Evolutionary conservation across 2,888 invertebrate species (phyloP).

Genomic region (Amiota mariae): DNA sequence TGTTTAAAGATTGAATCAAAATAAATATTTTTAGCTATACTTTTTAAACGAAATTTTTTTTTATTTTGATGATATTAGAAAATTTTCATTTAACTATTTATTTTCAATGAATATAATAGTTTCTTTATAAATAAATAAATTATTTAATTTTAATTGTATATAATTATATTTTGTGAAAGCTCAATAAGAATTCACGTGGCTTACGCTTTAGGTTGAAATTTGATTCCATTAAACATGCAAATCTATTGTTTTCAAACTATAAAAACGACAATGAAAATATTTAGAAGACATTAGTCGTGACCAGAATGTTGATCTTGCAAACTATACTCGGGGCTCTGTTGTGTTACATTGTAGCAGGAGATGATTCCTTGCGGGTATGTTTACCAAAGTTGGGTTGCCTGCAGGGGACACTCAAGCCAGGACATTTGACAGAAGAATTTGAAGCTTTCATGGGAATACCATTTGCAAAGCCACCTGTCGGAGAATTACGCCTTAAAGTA

Average conservation of each 20-base stretch:
- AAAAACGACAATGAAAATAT: no score
- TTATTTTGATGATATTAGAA: no score
- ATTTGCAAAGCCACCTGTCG: constrained; percentile 69
- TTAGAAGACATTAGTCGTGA: no score
- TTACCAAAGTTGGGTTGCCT: constrained; percentile 61
- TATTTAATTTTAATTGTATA: no score
- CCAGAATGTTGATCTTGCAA: not conserved
- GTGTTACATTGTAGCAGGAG: not conserved
- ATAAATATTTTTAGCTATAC: no score
- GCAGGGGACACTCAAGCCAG: constrained; percentile 58
- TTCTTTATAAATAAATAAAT: no score
- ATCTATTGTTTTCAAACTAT: not conserved
- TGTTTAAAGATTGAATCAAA: no score
- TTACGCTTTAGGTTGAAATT: not conserved
- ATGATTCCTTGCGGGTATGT: constrained; percentile 55
- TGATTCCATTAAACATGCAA: not conserved
- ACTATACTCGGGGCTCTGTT: constrained; percentile 10
- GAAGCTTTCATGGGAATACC: constrained; percentile 72
- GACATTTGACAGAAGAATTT: constrained; percentile 55
- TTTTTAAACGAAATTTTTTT: no score
- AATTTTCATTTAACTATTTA: no score
- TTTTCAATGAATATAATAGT: no score
- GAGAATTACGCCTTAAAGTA: constrained; percentile 65
- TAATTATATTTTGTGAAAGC: not conserved
- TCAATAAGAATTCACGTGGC: not conserved